Conservation (phyloP, 2,888 invertebrate species). For the Brachyopa scutellaris region DNA sequence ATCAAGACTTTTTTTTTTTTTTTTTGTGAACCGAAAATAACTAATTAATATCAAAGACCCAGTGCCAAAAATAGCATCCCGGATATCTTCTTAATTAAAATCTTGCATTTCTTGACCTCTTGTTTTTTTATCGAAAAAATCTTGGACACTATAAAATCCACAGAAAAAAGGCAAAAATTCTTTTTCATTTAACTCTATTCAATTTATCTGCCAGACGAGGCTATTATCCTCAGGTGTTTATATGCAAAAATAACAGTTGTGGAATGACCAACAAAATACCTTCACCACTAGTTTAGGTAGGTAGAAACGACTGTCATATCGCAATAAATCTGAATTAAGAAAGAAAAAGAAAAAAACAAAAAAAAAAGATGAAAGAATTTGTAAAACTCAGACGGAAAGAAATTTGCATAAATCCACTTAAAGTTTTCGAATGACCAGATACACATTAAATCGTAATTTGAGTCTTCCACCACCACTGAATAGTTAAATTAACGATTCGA, state of each 20-base stretch:
- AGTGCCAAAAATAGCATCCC: constrained; percentile 47
- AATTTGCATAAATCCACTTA: constrained; percentile 50
- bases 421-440: constrained; percentile 9
- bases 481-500: constrained; percentile 41
- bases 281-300: too few species aligned
- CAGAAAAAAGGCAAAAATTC: neutral
- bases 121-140: constrained; percentile 34
- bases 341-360: neutral
- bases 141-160: neutral
- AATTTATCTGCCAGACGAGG: constrained; percentile 4
- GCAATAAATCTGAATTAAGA: constrained; percentile 40
- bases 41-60: constrained; percentile 28
- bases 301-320: neutral
- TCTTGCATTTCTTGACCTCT: constrained; percentile 49
- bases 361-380: constrained; percentile 17
- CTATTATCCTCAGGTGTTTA: constrained; percentile 34
- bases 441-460: constrained; percentile 45
- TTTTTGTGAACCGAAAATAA: too few species aligned
- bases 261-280: constrained; percentile 38
- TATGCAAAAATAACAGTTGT: constrained; percentile 51
- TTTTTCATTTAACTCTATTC: constrained; percentile 27
- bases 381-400: neutral
- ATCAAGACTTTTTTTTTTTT: too few species aligned
- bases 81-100: constrained; percentile 30
- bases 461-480: constrained; percentile 31